Percentiles rank a stretch among this genome's conserved stretches.
phyloP scores from a whole-genome alignment of 1,140 invertebrate genomes.

The Dendroctonus ponderosae region DNA sequence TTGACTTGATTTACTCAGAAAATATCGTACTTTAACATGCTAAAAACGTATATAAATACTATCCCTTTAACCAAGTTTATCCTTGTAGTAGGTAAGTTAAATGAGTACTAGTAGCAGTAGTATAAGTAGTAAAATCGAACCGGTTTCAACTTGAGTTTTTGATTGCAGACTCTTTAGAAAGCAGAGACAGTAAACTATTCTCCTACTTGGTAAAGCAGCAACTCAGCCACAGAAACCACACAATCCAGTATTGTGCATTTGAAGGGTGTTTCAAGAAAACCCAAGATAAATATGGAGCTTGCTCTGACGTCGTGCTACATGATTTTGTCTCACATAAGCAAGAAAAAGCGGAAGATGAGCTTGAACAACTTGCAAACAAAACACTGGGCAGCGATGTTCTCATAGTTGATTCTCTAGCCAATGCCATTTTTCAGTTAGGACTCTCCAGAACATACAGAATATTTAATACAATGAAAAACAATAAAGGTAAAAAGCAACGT shows the following conservation, averaged over 20 bases:
- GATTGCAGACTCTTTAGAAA: conserved; percentile 44
- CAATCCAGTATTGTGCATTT: conserved; percentile 44
- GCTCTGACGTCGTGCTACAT: conserved; percentile 35
- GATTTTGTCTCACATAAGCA: conserved; percentile 38
- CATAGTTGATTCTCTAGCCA: conserved; percentile 46
- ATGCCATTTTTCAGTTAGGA: conserved; percentile 43
- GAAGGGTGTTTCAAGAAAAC: conserved; percentile 38
- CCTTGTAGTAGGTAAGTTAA: conserved; percentile 43
- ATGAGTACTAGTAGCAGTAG: neutral
- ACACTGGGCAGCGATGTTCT: conserved; percentile 36
- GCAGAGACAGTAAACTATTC: conserved; percentile 38
- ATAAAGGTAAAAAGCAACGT: conserved; percentile 32
- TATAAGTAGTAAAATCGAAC: neutral
- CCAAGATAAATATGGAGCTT: conserved; percentile 14
- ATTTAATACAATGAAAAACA: conserved; percentile 38
- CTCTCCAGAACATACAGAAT: conserved; percentile 37
- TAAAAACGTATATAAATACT: conserved; percentile 42
- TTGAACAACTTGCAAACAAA: conserved; percentile 17
- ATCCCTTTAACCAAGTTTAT: conserved; percentile 44
- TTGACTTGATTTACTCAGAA: neutral
- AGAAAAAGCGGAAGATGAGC: conserved; percentile 19
- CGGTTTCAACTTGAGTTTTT: conserved; percentile 7
- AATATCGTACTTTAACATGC: conserved; percentile 36
- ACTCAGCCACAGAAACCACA: conserved; percentile 23
- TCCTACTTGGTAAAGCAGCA: conserved; percentile 39